Evolutionary conservation across 2,888 invertebrate genomes (phyloP).

Genomic region (Mesochorus sp.): DNA sequence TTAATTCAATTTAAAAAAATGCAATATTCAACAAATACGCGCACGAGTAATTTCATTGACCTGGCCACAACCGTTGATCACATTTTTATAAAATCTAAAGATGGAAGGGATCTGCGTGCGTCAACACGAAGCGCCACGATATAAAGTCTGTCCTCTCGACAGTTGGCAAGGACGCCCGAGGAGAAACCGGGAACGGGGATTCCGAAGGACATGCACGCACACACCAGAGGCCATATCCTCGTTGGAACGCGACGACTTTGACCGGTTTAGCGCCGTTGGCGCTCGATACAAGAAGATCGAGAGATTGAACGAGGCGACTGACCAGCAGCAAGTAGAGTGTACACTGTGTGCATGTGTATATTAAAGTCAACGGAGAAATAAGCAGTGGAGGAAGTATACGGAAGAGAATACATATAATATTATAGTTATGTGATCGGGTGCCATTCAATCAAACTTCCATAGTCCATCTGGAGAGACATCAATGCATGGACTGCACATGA

Average conservation of each 20-base stretch:
- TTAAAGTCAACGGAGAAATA: too few relatives aligned
- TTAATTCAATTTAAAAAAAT: too few relatives aligned
- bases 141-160: slow-evolving; percentile 7
- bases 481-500: not conserved
- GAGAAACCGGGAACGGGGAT: slow-evolving; percentile 42
- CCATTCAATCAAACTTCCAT: slow-evolving; percentile 19
- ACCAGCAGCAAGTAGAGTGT: slow-evolving; percentile 10
- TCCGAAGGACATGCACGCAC: slow-evolving; percentile 51
- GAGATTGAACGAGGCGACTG: slow-evolving; percentile 34
- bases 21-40: too few relatives aligned
- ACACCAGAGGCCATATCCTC: slow-evolving; percentile 18
- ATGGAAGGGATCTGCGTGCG: not conserved
- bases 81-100: too few relatives aligned
- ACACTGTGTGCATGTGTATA: not conserved
- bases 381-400: too few relatives aligned
- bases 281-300: slow-evolving; percentile 42
- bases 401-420: not conserved
- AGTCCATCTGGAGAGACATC: slow-evolving; percentile 20
- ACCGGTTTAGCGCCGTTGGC: slow-evolving; percentile 63
- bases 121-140: not conserved
- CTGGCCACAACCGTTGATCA: too few relatives aligned
- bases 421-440: not conserved
- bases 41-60: too few relatives aligned
- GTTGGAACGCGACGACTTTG: slow-evolving; percentile 48
- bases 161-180: slow-evolving; percentile 45